phyloP scores from a whole-genome alignment of 2,888 invertebrate genomes.

The Cosmia pyralina region DNA sequence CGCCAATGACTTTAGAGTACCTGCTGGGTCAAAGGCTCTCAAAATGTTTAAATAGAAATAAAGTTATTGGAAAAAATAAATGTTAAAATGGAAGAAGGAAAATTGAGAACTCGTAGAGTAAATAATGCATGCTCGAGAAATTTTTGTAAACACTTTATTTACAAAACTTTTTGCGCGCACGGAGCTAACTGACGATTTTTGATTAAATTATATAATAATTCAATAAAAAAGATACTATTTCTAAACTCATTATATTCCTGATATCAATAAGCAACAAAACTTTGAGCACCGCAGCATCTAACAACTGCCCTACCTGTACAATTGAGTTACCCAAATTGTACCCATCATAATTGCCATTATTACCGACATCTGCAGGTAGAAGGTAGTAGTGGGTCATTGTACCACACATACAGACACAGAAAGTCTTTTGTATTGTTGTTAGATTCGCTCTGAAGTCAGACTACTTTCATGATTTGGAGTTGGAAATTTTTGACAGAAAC shows the following conservation, averaged over 20 bases:
- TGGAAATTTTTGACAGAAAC: no score
- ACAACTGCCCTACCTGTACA: conserved; percentile 79
- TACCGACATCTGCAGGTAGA: conserved; percentile 72
- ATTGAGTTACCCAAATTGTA: conserved; percentile 79
- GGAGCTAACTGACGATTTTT: no score
- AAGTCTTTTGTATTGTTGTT: conserved; percentile 51
- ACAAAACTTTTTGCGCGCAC: no score
- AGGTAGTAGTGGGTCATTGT: conserved; percentile 30
- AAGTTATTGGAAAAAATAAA: no score
- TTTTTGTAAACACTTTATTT: no score
- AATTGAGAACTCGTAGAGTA: no score
- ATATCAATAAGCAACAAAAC: conserved; percentile 38
- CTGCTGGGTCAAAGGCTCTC: conserved; percentile 72
- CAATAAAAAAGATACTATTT: no score
- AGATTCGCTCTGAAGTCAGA: conserved; percentile 34
- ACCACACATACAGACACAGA: conserved; percentile 42
- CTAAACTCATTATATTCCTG: no score
- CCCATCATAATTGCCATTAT: conserved; percentile 87
- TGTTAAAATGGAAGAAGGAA: no score
- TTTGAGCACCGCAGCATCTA: conserved; percentile 74
- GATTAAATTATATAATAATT: no score
- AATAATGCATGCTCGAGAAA: no score
- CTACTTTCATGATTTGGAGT: no score
- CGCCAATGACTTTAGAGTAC: conserved; percentile 78
- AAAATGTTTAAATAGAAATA: conserved; percentile 61